Conservation (phyloP, 2,113 vertebrate species). For the Struthio camelus region DNA sequence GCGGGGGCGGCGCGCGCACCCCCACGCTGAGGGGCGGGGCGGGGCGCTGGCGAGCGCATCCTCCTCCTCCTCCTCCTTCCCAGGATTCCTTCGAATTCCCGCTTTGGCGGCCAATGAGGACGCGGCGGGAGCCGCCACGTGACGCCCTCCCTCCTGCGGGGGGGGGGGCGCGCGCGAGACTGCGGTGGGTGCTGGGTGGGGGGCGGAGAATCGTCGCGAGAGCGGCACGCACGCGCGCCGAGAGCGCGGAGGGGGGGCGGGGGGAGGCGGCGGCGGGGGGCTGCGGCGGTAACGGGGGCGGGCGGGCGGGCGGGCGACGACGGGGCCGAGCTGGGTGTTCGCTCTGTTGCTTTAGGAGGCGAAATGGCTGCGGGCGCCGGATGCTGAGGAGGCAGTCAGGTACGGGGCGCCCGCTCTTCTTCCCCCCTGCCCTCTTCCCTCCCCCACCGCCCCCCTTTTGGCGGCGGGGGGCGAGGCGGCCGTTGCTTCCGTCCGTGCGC, state of each 20-base stretch:
- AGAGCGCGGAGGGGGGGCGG: neutral
- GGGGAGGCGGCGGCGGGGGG: neutral
- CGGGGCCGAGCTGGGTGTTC: neutral
- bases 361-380: neutral
- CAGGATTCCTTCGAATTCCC: fast-evolving
- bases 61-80: neutral
- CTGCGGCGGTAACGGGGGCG: neutral
- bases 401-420: neutral
- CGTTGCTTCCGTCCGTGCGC: neutral
- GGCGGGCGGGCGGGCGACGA: neutral
- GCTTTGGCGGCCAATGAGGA: neutral
- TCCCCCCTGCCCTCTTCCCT: fast-evolving
- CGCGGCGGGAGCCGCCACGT: neutral
- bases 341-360: neutral
- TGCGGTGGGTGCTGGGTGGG: neutral
- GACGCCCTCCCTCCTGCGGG: neutral
- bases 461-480: too few relatives aligned
- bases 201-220: neutral
- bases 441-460: neutral
- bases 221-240: neutral
- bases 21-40: too few relatives aligned
- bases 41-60: too few relatives aligned
- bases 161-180: neutral
- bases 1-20: fast-evolving
- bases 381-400: neutral